Base-by-base conservation (phyloP, 2,888 invertebrate genomes). In the Ennomos quercinarius region DNA sequence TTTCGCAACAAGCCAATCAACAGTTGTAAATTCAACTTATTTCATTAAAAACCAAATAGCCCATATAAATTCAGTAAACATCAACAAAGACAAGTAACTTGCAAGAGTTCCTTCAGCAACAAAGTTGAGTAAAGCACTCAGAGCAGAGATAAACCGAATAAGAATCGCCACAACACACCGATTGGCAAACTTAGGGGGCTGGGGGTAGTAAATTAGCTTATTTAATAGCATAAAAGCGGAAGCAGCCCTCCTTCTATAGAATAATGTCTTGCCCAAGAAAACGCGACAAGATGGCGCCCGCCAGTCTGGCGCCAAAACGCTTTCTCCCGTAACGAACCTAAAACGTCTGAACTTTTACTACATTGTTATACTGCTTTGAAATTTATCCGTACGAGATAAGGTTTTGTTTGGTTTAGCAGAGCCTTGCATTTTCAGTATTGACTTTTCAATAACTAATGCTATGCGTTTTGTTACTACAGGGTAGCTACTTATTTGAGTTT, bases 121-220 rank as follows among this genome's bases (percentile, higher is more conserved):
- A 48, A 42, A 42, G 42, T 17, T 9, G 35, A 40, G 4, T 46
- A 54, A 68, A 68, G 53, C 70, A 70, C 67, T 73, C 63, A 63
- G 52, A 70, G 57, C 58, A 58, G 50, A 56, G 48, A 68, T 70
- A 72, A 72, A 70, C 61, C 66, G 57, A 61, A 63, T 63, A 70
- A 66, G 66, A 65, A 68, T 60, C 41, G 63, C 75, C 73, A 35
- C 57, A 51, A 36, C 57, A 62, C 43, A 47, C 46, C 37, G 36
- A 57, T 57, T 52, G 51, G 54, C 63, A 70, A 77, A 84, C 81
- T 77, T 84, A 81, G 69, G 72, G 68, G 64, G 69, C 76, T 67
- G 85, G 85, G n/a, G 86, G 85, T 80, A 77, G 79, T 88, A 89
- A 88, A 88, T 89, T 86, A 87, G 83, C 74, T 64, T 57, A 66